Percentiles rank a stretch among this genome's conserved stretches.
phyloP scores from a whole-genome alignment of 1,140 invertebrate species.

The Scaptomyza pallida region DNA sequence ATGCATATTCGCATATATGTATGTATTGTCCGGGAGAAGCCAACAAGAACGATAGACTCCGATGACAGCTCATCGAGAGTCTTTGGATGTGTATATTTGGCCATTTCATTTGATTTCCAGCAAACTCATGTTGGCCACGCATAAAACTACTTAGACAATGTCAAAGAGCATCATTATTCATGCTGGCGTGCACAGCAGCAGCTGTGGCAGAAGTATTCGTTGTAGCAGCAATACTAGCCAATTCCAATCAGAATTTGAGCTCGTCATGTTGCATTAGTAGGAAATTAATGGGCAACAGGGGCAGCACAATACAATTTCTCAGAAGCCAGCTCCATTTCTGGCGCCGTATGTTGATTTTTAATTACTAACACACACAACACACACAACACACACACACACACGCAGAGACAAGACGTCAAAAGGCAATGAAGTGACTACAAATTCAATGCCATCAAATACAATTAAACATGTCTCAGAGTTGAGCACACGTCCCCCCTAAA shows the following conservation, averaged over 20 bases:
- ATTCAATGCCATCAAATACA: constrained; percentile 76
- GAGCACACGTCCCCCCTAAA: constrained; percentile 33
- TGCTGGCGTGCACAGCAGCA: constrained; percentile 40
- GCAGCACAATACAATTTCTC: background rate
- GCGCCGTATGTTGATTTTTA: constrained; percentile 52
- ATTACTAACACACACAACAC: constrained; percentile 32
- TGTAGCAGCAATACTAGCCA: background rate
- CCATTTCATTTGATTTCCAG: constrained; percentile 69
- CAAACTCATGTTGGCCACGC: constrained; percentile 74
- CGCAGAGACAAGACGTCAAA: constrained; percentile 8
- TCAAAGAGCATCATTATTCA: constrained; percentile 80
- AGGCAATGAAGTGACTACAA: constrained; percentile 61
- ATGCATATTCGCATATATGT: constrained; percentile 58
- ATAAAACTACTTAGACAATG: constrained; percentile 81
- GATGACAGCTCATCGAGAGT: constrained; percentile 36
- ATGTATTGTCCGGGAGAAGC: constrained; percentile 28
- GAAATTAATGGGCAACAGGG: constrained; percentile 38
- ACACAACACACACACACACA: constrained; percentile 1
- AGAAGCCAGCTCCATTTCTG: constrained; percentile 30
- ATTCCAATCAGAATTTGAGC: constrained; percentile 38
- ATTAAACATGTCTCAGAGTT: constrained; percentile 59
- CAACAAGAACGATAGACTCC: background rate
- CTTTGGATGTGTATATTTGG: constrained; percentile 12
- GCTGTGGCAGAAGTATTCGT: background rate
- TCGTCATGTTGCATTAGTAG: constrained; percentile 53